Conservation (phyloP, 2,888 invertebrate genomes). For the Tinea semifulvella region DNA sequence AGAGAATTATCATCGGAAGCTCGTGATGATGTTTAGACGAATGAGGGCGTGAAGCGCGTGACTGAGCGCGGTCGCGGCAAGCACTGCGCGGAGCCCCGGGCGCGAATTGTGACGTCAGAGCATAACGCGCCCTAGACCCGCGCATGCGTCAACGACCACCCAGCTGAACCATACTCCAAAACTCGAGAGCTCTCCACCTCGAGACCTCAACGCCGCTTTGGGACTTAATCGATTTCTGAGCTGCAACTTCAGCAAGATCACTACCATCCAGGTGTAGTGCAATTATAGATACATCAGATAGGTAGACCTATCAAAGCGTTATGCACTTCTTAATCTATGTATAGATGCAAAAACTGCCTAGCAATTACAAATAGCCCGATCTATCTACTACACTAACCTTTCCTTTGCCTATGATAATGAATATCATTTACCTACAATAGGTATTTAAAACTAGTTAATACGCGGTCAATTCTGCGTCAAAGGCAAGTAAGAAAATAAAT, state of each 20-base stretch:
- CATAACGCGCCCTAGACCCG: slow-evolving; percentile 38
- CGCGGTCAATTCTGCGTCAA: no score
- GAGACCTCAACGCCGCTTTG: slow-evolving; percentile 61
- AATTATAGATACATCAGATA: no score
- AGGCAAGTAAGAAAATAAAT: no score
- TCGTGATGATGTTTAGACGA: slow-evolving; percentile 43
- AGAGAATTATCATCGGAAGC: slow-evolving; percentile 52
- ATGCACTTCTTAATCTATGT: no score
- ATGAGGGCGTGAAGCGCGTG: slow-evolving; percentile 52
- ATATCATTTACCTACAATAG: no score
- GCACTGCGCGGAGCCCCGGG: slow-evolving; percentile 54
- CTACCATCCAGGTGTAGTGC: slow-evolving; percentile 31
- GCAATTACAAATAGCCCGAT: no score
- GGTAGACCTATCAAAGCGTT: no score
- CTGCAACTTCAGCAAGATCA: slow-evolving; percentile 51
- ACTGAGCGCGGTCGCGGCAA: slow-evolving; percentile 53
- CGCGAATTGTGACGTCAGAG: slow-evolving; percentile 57
- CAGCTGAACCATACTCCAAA: slow-evolving; percentile 38
- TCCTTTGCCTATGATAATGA: no score
- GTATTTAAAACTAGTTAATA: no score
- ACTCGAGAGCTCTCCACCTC: slow-evolving; percentile 57
- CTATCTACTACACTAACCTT: no score
- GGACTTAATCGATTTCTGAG: slow-evolving; percentile 63
- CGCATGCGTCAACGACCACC: slow-evolving; percentile 45
- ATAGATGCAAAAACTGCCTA: no score